phyloP scores from a whole-genome alignment of 2,797 vertebrate species.

The Fistularia commersonii region DNA sequence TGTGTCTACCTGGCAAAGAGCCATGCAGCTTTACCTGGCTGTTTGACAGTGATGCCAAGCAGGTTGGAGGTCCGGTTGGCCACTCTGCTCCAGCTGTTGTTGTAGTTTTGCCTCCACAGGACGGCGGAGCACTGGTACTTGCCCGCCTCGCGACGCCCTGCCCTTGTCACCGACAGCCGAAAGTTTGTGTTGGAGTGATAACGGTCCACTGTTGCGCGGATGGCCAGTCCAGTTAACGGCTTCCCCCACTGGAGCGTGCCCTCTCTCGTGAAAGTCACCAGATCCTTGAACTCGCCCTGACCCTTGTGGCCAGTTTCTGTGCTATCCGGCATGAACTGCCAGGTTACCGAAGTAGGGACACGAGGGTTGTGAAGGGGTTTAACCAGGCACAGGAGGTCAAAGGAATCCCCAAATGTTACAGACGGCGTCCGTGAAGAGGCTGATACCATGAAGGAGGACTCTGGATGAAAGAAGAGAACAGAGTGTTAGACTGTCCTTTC shows the following conservation, averaged over 20 bases:
- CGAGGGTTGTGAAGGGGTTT: conserved; percentile 89
- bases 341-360: conserved; percentile 89
- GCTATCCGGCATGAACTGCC: conserved; percentile 88
- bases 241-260: conserved; percentile 95
- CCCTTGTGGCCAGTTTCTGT: conserved; percentile 35
- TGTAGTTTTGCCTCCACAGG: conserved; percentile 89
- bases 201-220: conserved; percentile 89
- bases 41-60: conserved; percentile 90
- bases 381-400: conserved; percentile 95
- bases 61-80: conserved; percentile 92
- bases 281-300: conserved; percentile 80
- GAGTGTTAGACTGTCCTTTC: conserved; percentile 6
- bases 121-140: conserved; percentile 92
- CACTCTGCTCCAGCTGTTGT: conserved; percentile 87
- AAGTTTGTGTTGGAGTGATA: conserved; percentile 91
- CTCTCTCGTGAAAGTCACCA: conserved; percentile 91
- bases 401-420: conserved; percentile 89
- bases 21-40: conserved; percentile 80
- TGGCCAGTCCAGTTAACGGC: conserved; percentile 79
- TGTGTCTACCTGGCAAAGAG: conserved; percentile 22
- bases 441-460: conserved; percentile 89
- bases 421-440: conserved; percentile 94
- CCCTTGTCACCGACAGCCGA: conserved; percentile 88
- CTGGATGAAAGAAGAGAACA: conserved; percentile 56
- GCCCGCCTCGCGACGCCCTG: conserved; percentile 88